Conservation (phyloP, 1,140 invertebrate genomes). For the Drosophila mojavensis region DNA sequence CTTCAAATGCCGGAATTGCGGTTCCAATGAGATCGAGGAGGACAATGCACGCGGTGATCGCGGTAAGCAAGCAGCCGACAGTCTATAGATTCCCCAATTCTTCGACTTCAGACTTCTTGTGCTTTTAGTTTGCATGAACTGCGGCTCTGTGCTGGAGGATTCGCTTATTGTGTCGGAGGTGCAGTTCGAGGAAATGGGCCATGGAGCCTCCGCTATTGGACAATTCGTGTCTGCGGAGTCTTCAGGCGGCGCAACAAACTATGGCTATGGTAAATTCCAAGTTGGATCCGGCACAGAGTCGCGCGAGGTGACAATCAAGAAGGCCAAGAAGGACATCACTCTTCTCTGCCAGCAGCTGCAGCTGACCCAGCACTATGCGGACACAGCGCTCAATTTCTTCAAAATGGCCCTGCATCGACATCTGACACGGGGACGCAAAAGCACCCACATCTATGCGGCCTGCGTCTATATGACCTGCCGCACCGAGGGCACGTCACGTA, state of each 20-base stretch:
- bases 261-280: slow-evolving; percentile 91
- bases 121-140: slow-evolving; percentile 93
- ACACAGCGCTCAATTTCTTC: slow-evolving; percentile 97
- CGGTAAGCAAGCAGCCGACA: slow-evolving; percentile 32
- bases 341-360: slow-evolving; percentile 91
- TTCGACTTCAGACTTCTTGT: background rate
- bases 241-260: slow-evolving; percentile 91
- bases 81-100: background rate
- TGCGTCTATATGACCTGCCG: slow-evolving; percentile 99
- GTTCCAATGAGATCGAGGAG: slow-evolving; percentile 96
- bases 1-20: slow-evolving; percentile 94
- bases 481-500: slow-evolving; percentile 96
- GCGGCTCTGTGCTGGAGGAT: slow-evolving; percentile 97
- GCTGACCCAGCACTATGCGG: slow-evolving; percentile 95
- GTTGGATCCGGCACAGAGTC: slow-evolving; percentile 93
- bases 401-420: slow-evolving; percentile 96
- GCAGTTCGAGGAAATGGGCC: slow-evolving; percentile 96
- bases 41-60: slow-evolving; percentile 95
- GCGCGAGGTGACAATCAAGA: slow-evolving; percentile 93
- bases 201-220: slow-evolving; percentile 94
- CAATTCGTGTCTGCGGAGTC: slow-evolving; percentile 96
- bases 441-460: slow-evolving; percentile 96
- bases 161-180: slow-evolving; percentile 98
- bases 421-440: slow-evolving; percentile 95
- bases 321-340: slow-evolving; percentile 93